Evolutionary conservation across 2,113 vertebrate genomes (phyloP).

Genomic region (Stomatorhinus ivindoensis): DNA sequence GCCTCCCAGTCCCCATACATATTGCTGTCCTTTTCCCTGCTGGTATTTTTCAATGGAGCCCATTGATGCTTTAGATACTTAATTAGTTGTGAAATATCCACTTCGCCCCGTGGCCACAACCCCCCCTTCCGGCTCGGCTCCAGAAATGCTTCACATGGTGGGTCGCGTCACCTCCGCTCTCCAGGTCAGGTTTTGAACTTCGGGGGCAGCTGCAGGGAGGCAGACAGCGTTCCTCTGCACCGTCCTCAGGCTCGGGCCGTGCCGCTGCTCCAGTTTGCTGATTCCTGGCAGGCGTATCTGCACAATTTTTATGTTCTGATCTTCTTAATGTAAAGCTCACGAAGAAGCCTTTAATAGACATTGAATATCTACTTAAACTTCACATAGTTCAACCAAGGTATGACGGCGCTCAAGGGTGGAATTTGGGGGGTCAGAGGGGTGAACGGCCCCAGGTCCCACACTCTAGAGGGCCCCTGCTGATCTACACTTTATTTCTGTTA

Average conservation of each 20-base stretch:
- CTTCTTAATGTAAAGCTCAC: not conserved
- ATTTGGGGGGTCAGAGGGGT: not conserved
- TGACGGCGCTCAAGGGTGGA: not conserved
- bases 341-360: not conserved
- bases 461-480: not conserved
- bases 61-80: conserved; percentile 36
- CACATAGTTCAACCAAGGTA: not conserved
- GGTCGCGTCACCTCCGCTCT: conserved; percentile 27
- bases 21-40: conserved; percentile 23
- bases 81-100: conserved; percentile 42
- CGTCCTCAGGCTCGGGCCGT: conserved; percentile 9
- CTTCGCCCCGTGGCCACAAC: conserved; percentile 22
- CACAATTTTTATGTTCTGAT: not conserved
- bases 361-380: not conserved
- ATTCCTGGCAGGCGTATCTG: not conserved
- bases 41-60: conserved; percentile 16
- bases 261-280: not conserved
- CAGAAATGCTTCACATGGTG: conserved; percentile 26
- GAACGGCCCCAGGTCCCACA: not conserved
- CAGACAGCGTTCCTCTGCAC: conserved; percentile 27
- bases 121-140: conserved; percentile 18
- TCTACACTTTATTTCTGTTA: not conserved
- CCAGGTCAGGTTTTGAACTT: conserved; percentile 42
- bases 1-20: not conserved
- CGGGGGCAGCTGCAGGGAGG: conserved; percentile 27